Evolutionary conservation across 2,888 invertebrate genomes (phyloP), one percentile per base, ranked within the genome.

Genomic region (Polydrusus cervinus): DNA sequence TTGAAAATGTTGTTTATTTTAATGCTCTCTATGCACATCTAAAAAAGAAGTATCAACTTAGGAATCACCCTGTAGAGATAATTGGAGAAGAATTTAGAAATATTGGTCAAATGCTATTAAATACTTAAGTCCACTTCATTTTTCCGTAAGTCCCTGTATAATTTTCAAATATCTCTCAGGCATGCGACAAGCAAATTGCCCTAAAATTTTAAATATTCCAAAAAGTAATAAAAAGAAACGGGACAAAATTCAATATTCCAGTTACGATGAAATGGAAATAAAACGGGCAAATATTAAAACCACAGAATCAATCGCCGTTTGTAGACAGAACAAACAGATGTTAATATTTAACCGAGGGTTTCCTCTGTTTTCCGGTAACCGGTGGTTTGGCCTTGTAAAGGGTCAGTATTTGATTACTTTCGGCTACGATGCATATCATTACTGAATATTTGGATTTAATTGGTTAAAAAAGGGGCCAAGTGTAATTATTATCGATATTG

Each of bases 251-350:
- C 45, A 68, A 68, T 68, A 68, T 68, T 43, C 61, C 38, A 13
- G 55, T 20, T 38, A 66, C 65, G 66, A 66, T 66, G 71, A 55
- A 71, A 66, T 57, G 45, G 71, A 49, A 66, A 82, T 82, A 82
- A 82, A 83, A 81, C 70, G 78, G 73, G 80, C 80, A 83, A 83
- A 83, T 83, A 83, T 79, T 80, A 81, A 81, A 80, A 79, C 83
- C 83, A 79, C 82, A 78, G 80, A 82, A 83, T 84, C 84, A 84
- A 84, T 84, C 82, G 83, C 80, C 79, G 81, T 81, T 80, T 82
- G 83, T 82, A 81, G 83, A 83, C 81, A 81, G 71, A 81, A 80
- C 79, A 82, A 82, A 82, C 81, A 82, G 78, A 80, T 81, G 80
- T 82, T 82, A 82, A 82, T 82, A 82, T 82, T 82, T 81, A 82